These are phyloP conservation scores for Platycnemis pennipes DNA, from an alignment of 2,888 invertebrate species.

Conservation along the genomic window DNA sequence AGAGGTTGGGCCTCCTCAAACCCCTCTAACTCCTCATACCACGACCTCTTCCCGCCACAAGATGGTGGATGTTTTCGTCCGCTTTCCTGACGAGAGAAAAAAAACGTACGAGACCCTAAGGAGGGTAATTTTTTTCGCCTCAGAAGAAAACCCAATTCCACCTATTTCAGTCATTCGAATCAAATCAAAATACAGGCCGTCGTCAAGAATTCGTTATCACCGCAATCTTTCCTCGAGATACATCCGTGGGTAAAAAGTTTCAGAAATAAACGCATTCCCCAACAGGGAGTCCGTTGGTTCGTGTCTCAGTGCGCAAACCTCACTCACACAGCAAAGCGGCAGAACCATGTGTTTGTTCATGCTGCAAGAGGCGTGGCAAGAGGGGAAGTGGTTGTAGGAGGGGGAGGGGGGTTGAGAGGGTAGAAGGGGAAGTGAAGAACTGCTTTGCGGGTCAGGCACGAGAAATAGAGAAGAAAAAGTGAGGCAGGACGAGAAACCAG, in stretches of 20 bases:
- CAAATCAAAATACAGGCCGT: too few species aligned
- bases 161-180: too few species aligned
- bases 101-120: background rate
- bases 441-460: background rate
- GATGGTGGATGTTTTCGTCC: conserved; percentile 30
- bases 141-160: too few species aligned
- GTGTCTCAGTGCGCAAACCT: background rate
- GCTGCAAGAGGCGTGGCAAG: background rate
- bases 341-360: background rate
- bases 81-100: background rate
- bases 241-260: too few species aligned
- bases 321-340: background rate
- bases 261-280: background rate
- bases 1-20: background rate
- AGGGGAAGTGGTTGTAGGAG: background rate
- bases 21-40: background rate
- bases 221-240: background rate
- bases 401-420: background rate
- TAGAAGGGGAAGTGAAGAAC: background rate
- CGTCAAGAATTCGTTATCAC: too few species aligned
- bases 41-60: conserved; percentile 32
- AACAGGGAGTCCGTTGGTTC: background rate
- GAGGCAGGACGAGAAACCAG: too few species aligned
- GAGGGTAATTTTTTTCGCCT: background rate
- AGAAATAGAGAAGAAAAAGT: background rate